phyloP scores from a whole-genome alignment of 2,113 vertebrate genomes.

The Numida meleagris region DNA sequence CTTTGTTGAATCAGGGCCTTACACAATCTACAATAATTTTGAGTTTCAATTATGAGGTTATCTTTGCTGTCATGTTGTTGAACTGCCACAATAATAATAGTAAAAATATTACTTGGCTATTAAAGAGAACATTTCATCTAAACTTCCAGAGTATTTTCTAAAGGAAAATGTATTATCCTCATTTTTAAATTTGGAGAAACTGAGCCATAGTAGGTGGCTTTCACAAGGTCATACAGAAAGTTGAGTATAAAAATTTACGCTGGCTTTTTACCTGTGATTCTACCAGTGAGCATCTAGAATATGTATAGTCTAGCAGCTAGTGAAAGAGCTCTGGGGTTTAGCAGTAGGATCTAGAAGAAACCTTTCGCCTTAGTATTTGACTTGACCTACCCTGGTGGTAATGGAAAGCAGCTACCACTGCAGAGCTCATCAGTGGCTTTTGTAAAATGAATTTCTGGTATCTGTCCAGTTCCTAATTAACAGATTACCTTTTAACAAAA shows the following conservation, averaged over 20 bases:
- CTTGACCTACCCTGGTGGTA: not conserved
- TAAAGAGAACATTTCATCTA: not conserved
- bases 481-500: slow-evolving; percentile 23
- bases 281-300: not conserved
- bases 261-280: not conserved
- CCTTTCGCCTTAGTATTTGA: not conserved
- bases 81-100: not conserved
- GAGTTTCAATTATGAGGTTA: not conserved
- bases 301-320: not conserved
- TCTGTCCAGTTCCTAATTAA: slow-evolving; percentile 32
- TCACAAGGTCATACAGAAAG: not conserved
- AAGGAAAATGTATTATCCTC: not conserved
- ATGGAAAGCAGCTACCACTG: not conserved
- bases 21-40: not conserved
- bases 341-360: slow-evolving; percentile 4
- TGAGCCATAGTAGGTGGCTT: not conserved
- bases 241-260: not conserved
- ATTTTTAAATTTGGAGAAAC: slow-evolving; percentile 12
- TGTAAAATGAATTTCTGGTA: slow-evolving; percentile 32
- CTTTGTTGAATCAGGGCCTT: not conserved
- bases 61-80: not conserved
- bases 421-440: not conserved
- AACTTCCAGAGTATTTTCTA: not conserved
- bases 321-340: not conserved
- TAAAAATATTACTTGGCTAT: not conserved